Percentiles rank a stretch among this genome's conserved stretches.
These are phyloP conservation scores for Azorinus chamasolen DNA, from an alignment of 2,888 invertebrate species.

Conservation along the genomic window DNA sequence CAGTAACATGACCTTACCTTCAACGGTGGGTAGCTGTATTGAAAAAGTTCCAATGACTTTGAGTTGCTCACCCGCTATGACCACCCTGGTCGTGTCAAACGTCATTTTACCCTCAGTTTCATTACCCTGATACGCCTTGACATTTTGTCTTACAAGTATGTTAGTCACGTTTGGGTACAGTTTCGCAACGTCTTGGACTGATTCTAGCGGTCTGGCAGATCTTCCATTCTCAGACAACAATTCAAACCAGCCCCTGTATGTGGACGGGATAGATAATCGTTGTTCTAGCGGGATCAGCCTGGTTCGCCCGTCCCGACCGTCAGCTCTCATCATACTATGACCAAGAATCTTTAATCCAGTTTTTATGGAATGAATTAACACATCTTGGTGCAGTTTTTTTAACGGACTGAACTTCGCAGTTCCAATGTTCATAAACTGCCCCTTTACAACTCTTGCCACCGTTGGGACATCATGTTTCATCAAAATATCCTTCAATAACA, in stretches of 20 bases:
- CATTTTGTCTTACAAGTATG: conserved; percentile 91
- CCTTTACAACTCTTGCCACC: conserved; percentile 96
- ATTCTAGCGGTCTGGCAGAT: conserved; percentile 95
- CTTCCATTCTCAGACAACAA: conserved; percentile 97
- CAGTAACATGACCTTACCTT: conserved; percentile 88
- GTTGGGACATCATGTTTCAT: conserved; percentile 93
- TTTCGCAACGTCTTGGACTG: conserved; percentile 92
- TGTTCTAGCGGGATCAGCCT: conserved; percentile 77
- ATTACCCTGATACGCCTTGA: conserved; percentile 80
- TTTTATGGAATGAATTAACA: conserved; percentile 91
- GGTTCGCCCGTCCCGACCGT: conserved; percentile 63
- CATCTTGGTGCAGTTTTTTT: conserved; percentile 90
- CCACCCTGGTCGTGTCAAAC: conserved; percentile 76
- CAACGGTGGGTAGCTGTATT: conserved; percentile 66
- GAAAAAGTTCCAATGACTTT: conserved; percentile 80
- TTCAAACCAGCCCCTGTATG: conserved; percentile 97
- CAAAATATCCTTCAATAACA: conserved; percentile 85
- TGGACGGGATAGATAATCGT: conserved; percentile 95
- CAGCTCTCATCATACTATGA: conserved; percentile 74
- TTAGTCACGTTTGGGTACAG: conserved; percentile 85
- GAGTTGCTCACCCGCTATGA: conserved; percentile 83
- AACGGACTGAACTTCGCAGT: conserved; percentile 91
- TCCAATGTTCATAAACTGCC: conserved; percentile 96
- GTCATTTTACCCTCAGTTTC: conserved; percentile 77
- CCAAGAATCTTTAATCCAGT: conserved; percentile 92